A percentile compares a stretch with the other conserved stretches of the same genome.
phyloP scores from a whole-genome alignment of 2,797 vertebrate genomes.

The Chaetophractus vellerosus region DNA sequence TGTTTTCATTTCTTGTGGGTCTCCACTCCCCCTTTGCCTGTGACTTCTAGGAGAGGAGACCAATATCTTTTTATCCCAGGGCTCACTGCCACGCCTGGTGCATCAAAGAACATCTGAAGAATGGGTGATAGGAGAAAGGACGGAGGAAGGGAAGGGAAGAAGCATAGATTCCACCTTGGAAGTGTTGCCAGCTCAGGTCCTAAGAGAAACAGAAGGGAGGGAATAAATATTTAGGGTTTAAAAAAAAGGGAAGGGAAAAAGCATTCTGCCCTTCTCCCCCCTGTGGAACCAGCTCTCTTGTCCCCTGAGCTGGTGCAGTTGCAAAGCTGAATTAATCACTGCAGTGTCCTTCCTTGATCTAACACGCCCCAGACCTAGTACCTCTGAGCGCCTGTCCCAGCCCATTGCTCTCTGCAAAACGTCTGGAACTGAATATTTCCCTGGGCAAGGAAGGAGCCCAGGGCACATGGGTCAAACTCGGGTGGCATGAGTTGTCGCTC shows the following conservation, averaged over 20 bases:
- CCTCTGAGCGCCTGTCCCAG: not conserved
- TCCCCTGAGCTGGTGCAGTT: not conserved
- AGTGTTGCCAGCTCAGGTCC: not conserved
- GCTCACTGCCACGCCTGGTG: not conserved
- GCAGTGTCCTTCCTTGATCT: not conserved
- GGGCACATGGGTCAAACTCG: not conserved
- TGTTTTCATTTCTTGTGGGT: not conserved
- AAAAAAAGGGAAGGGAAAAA: not conserved
- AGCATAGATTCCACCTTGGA: too few species aligned
- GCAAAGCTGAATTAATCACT: not conserved
- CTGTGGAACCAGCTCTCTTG: too few species aligned
- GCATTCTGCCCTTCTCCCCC: not conserved
- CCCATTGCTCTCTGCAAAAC: fast-evolving
- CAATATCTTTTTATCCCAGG: not conserved
- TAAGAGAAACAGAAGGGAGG: not conserved
- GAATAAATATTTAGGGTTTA: not conserved
- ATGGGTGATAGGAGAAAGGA: too few species aligned
- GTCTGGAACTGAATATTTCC: not conserved
- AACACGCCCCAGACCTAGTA: fast-evolving
- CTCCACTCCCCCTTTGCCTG: not conserved
- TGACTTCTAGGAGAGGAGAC: not conserved
- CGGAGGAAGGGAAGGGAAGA: not conserved
- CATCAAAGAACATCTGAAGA: not conserved
- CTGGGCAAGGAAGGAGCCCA: not conserved
- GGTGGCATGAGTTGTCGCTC: not conserved